These are phyloP conservation scores for Parascotia fuliginaria DNA, from an alignment of 2,888 invertebrate species.

Conservation along the genomic window DNA sequence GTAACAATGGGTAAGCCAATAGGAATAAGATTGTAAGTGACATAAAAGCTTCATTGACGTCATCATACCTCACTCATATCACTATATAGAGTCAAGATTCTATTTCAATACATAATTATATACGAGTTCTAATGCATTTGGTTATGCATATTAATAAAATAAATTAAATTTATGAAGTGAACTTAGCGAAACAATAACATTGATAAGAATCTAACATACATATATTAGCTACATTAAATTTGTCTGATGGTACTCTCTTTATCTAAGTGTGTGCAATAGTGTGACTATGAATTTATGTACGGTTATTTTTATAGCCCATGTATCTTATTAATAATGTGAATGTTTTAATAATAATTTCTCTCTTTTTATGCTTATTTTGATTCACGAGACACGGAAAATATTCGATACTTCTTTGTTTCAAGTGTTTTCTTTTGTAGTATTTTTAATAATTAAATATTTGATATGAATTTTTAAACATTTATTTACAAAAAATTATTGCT, in stretches of 20 bases:
- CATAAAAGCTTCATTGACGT: constrained; percentile 4
- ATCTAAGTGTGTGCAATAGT: constrained; percentile 3
- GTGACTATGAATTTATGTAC: background rate
- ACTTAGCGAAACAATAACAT: constrained; percentile 38
- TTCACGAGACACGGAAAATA: too few relatives aligned
- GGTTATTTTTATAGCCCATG: too few relatives aligned
- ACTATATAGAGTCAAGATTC: constrained; percentile 36
- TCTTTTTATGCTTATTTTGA: too few relatives aligned
- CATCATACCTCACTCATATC: constrained; percentile 35
- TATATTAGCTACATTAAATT: constrained; percentile 16
- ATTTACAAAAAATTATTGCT: too few relatives aligned
- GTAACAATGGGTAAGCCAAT: too few relatives aligned
- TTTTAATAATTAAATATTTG: too few relatives aligned
- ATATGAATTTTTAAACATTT: too few relatives aligned
- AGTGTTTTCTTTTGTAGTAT: too few relatives aligned
- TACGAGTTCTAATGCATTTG: constrained; percentile 1
- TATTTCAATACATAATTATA: constrained; percentile 29
- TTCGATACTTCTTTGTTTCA: too few relatives aligned
- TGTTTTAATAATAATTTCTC: too few relatives aligned
- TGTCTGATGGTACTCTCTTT: constrained; percentile 13
- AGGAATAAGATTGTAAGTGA: too few relatives aligned
- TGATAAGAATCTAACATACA: constrained; percentile 31
- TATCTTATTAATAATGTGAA: too few relatives aligned
- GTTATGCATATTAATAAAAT: constrained; percentile 28
- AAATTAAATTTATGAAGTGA: constrained; percentile 33